Evolutionary conservation across 1,140 invertebrate species (phyloP).

Genomic region (Drosophila lini): DNA sequence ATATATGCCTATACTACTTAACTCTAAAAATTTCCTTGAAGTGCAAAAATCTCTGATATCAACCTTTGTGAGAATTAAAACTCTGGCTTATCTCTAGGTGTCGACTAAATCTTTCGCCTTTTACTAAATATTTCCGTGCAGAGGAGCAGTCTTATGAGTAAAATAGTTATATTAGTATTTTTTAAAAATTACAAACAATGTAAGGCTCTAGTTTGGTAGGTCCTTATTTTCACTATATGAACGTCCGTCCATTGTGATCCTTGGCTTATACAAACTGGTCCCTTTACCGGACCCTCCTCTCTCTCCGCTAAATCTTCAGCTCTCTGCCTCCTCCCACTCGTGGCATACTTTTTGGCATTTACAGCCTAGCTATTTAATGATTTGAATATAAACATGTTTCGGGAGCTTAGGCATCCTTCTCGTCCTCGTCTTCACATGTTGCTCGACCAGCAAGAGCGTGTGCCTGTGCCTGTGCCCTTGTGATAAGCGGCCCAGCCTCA

Average conservation of each 20-base stretch:
- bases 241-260: too few relatives aligned
- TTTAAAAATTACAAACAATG: too few relatives aligned
- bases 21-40: too few relatives aligned
- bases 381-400: conserved; percentile 30
- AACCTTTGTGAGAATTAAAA: neutral
- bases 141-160: conserved; percentile 84
- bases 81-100: conserved; percentile 83
- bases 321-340: neutral
- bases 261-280: neutral
- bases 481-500: conserved; percentile 64
- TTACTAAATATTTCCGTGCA: conserved; percentile 85
- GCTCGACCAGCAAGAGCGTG: conserved; percentile 41
- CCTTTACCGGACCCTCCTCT: neutral
- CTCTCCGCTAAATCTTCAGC: neutral
- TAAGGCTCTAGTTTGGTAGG: too few relatives aligned
- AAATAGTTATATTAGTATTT: too few relatives aligned
- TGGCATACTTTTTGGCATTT: neutral
- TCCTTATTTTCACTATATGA: too few relatives aligned
- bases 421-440: conserved; percentile 52
- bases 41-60: too few relatives aligned
- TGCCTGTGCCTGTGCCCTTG: conserved; percentile 66
- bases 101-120: conserved; percentile 86
- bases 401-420: conserved; percentile 9
- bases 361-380: conserved; percentile 9
- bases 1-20: too few relatives aligned